Base-by-base conservation (phyloP, 1,140 invertebrate genomes). In the Acyrthosiphon pisum region DNA sequence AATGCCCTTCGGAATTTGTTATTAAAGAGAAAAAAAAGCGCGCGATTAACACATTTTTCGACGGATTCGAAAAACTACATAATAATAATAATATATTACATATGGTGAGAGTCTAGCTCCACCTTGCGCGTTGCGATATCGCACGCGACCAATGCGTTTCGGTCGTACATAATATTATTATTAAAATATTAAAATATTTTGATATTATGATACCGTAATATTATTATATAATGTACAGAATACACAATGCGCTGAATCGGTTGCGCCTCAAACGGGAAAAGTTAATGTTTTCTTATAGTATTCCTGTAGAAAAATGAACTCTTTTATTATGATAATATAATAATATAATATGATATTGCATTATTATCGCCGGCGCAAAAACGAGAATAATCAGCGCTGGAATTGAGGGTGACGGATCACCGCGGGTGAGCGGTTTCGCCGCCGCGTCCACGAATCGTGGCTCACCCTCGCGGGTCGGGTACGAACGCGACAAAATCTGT, bases 1-100 rank as follows among this genome's bases (percentile, higher is more conserved):
- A 60, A 46, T 83, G 90, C 90, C 90, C 90, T 92, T 92, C 90
- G 90, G 90, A 92, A 92, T 92, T 90, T 44, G 89, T 46, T 90
- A 90, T 60, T 90, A 90, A 90, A 90, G 41, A 41, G 83, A 48
- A 50, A 88, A 56, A 56, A 46, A 46, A 35, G n/a, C 88, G 48
- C 88, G 50, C 48, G 88, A 89, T 53, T 56, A 56, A 89, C 48
- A 56, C 50, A 56, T 56, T 89, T 89, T 88, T n/a, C 46, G 30
- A 41, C 37, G 14, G 60, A 84, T 84, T 84, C 41, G 37, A 23
- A 76, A 84, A 84, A 84, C 83, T 37, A 41, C 83, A 26, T 44
- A 23, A 26, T 26, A n/a, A 26, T 26, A n/a, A 76, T 35, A 76
- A 76, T 18, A n/a, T 68, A 68, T 68, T 18, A 20, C 60, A 6